Base-by-base conservation (phyloP, 2,797 vertebrate genomes). In the Malurus leucopterus region DNA sequence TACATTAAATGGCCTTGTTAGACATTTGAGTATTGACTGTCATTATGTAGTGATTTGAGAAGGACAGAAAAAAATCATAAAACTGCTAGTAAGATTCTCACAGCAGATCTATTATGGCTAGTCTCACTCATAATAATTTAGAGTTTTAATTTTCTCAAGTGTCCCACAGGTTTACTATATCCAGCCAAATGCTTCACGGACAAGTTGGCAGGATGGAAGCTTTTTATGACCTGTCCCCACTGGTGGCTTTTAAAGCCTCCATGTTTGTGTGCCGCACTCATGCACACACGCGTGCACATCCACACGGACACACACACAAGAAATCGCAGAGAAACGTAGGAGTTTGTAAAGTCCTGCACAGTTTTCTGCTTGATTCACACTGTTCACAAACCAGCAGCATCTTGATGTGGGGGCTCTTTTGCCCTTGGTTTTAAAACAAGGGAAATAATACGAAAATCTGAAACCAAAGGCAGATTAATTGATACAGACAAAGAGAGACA, bases 111-210 rank as follows among this genome's bases (percentile, higher is more conserved):
- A 91, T 96, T 95, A 93, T 78, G 76, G 86, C 81, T 89, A 77
- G 85, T 90, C 83, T 91, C 87, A 75, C 85, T 64, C 69, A 26
- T 77, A 95, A 93, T 96, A 96, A 95, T 95, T 94, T 94, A 95
- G 93, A 90, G 88, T 90, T 95, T 95, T 96, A 95, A 96, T 95
- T 95, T 95, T 91, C 93, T 94, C 78, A 87, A 80, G 73, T 5
- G 34, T 95, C 93, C 90, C 92, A 90, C 64, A 92, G 95, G 92
- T 94, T 95, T 95, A 72, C 78, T 91, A 54, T 82, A 94, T 86
- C 83, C 85, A 91, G 88, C 73, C 84, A 93, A 94, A 93, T 1
- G 55, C 75, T 90, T 95, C 76, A 94, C 0, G 2, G 78, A 71
- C 79, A 95, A 92, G 75, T 75, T 94, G 87, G 88, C 74, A 78